These are phyloP conservation scores for Cheirogaleus medius DNA, from an alignment of 2,113 vertebrate species.

Conservation along the genomic window DNA sequence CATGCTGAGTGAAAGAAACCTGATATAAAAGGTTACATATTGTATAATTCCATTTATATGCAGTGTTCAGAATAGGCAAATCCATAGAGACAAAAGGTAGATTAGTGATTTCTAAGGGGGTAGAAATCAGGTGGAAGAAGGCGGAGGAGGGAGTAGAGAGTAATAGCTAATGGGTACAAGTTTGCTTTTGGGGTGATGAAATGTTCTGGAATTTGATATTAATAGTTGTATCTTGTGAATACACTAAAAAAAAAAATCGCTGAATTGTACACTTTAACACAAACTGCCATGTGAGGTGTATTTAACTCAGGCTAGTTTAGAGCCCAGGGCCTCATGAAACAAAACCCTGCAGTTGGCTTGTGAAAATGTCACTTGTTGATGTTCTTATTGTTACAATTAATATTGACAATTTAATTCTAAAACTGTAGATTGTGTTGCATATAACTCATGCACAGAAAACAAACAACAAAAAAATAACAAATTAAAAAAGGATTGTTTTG, in stretches of 20 bases:
- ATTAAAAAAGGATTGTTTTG: no score
- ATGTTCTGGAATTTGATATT: not conserved
- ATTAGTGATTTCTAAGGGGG: not conserved
- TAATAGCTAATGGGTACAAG: not conserved
- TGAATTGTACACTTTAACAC: not conserved
- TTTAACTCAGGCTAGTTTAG: no score
- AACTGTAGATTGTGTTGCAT: no score
- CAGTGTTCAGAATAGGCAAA: not conserved
- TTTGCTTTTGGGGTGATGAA: not conserved
- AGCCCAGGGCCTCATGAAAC: no score
- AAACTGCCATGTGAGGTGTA: no score
- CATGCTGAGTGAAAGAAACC: not conserved
- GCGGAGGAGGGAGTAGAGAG: not conserved
- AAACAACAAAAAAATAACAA: no score
- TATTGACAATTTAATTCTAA: no score
- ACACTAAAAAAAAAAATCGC: not conserved
- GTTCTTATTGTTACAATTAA: no score
- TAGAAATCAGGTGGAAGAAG: no score
- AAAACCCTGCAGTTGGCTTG: no score
- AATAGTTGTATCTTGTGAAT: not conserved
- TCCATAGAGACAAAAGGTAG: not conserved
- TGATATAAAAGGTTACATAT: not conserved
- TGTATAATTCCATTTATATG: not conserved
- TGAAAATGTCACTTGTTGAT: no score
- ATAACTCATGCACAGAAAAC: no score